A percentile compares a stretch with the other conserved stretches of the same genome.
These are phyloP conservation scores for Epicauta chinensis DNA, from an alignment of 1,140 invertebrate genomes.

Conservation along the genomic window DNA sequence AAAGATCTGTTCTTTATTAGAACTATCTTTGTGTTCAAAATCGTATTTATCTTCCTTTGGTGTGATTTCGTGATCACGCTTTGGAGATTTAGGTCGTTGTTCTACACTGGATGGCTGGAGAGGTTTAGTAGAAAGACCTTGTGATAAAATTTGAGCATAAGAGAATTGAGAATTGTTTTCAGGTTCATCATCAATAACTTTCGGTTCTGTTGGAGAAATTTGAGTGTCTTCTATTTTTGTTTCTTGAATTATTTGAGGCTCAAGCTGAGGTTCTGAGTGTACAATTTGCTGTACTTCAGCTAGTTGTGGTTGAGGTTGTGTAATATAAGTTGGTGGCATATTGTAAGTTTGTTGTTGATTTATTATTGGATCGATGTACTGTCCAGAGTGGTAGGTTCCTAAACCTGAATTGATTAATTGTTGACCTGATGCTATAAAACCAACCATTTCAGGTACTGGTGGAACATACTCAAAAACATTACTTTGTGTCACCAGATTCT, in stretches of 20 bases:
- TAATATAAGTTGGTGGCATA: background rate
- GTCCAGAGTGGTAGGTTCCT: constrained; percentile 36
- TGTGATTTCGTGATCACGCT: constrained; percentile 30
- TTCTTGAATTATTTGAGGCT: background rate
- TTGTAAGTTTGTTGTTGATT: no score
- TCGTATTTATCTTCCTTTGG: constrained; percentile 27
- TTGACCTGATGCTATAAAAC: constrained; percentile 48
- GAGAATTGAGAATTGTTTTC: constrained; percentile 42
- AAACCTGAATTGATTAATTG: constrained; percentile 42
- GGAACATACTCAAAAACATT: constrained; percentile 46
- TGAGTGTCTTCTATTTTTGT: constrained; percentile 4
- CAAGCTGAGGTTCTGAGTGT: background rate
- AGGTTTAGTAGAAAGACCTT: constrained; percentile 51
- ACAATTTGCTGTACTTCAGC: background rate
- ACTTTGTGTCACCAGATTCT: constrained; percentile 10
- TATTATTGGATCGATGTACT: constrained; percentile 2
- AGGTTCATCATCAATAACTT: background rate
- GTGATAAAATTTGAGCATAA: constrained; percentile 66
- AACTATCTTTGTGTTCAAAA: constrained; percentile 11
- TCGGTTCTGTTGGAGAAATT: background rate
- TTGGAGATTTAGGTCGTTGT: constrained; percentile 34
- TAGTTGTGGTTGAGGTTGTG: background rate
- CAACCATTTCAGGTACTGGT: constrained; percentile 47
- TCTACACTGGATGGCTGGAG: constrained; percentile 53
- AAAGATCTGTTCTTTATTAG: constrained; percentile 27